Percentiles rank a stretch among this genome's conserved stretches.
phyloP scores from a whole-genome alignment of 2,888 invertebrate species.

The Nebria salina region DNA sequence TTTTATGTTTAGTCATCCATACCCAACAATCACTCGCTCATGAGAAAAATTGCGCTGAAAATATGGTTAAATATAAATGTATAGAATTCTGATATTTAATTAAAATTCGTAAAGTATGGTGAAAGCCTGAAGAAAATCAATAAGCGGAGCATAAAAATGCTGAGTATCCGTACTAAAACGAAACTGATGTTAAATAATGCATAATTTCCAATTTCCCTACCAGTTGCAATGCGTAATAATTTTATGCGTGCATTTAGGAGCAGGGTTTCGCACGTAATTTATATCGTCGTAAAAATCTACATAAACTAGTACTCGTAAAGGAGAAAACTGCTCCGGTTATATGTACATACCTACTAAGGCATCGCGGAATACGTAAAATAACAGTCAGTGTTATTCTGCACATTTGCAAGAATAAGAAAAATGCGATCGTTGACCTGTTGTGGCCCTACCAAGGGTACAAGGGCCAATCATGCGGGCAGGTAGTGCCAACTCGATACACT shows the following conservation, averaged over 20 bases:
- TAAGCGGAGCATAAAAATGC: not conserved
- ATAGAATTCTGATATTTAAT: not conserved
- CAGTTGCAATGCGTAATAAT: not conserved
- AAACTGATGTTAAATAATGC: slow-evolving; percentile 1
- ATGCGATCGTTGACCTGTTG: not conserved
- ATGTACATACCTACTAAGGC: not conserved
- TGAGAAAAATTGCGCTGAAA: too few species aligned
- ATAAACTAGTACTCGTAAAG: not conserved
- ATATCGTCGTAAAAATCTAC: not conserved
- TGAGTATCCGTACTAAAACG: not conserved
- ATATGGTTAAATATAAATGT: too few species aligned
- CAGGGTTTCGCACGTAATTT: not conserved
- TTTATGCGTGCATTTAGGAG: slow-evolving; percentile 1
- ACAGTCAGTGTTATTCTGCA: not conserved
- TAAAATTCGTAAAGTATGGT: not conserved
- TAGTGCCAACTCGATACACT: not conserved
- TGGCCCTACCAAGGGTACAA: not conserved
- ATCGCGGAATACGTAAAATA: not conserved
- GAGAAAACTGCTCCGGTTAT: not conserved
- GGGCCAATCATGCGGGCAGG: not conserved
- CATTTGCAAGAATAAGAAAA: not conserved
- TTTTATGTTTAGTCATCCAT: too few species aligned
- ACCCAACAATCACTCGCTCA: too few species aligned
- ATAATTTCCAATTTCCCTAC: not conserved
- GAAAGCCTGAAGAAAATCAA: not conserved